These are phyloP conservation scores for Callionymus lyra DNA, from an alignment of 2,113 vertebrate species.

Conservation along the genomic window DNA sequence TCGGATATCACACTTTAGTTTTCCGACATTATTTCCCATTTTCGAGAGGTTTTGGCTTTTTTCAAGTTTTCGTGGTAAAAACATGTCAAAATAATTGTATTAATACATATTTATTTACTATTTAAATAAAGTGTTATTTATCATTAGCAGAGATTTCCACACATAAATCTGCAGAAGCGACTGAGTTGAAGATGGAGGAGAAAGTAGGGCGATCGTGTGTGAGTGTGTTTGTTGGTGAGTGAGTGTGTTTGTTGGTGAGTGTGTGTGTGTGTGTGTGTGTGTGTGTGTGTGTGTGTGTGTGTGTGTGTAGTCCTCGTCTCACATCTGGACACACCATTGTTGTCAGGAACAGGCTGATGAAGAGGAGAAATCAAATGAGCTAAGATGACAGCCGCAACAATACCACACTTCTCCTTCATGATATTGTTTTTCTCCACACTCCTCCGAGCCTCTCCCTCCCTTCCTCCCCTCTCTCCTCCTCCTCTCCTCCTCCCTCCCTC, in stretches of 20 bases:
- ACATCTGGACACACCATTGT: constrained; percentile 35
- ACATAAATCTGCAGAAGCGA: constrained; percentile 39
- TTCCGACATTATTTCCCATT: no score
- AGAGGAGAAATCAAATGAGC: constrained; percentile 51
- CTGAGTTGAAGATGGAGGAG: constrained; percentile 22
- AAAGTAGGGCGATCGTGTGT: constrained; percentile 40
- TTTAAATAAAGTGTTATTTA: constrained; percentile 47
- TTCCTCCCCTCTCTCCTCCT: constrained; percentile 1
- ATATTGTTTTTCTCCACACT: constrained; percentile 50
- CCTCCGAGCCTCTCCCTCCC: constrained; percentile 10
- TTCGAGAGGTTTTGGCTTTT: no score
- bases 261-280: constrained; percentile 12
- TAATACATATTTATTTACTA: no score
- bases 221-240: constrained; percentile 8
- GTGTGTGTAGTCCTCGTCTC: constrained; percentile 10
- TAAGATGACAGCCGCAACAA: constrained; percentile 49
- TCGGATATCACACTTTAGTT: no score
- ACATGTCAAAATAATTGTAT: no score
- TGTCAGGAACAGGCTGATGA: constrained; percentile 40
- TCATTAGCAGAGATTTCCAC: constrained; percentile 52
- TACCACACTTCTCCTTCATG: constrained; percentile 21
- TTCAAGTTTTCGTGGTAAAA: no score
- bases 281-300: constrained; percentile 17
- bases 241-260: no score
- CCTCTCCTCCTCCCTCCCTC: constrained; percentile 2